phyloP scores from a whole-genome alignment of 2,113 vertebrate species.

The Sclerurus mexicanus region DNA sequence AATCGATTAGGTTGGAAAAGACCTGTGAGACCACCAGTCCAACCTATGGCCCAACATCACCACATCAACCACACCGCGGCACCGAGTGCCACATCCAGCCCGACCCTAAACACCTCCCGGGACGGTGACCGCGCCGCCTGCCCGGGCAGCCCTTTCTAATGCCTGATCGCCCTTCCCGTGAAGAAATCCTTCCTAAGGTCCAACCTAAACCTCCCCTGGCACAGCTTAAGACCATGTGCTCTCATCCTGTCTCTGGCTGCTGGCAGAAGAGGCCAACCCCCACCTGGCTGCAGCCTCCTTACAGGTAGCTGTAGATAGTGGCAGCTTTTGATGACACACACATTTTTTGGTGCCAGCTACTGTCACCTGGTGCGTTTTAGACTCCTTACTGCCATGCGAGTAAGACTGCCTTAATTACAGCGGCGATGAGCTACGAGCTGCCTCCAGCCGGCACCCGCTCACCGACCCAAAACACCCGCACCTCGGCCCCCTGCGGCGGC shows the following conservation, averaged over 20 bases:
- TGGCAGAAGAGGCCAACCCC: background rate
- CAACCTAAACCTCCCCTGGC: background rate
- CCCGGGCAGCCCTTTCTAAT: background rate
- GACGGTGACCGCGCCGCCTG: background rate
- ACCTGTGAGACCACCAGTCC: background rate
- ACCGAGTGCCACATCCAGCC: background rate
- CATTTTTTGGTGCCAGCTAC: background rate
- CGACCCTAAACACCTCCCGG: background rate
- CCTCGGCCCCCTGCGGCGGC: rapidly evolving
- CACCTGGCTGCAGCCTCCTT: background rate
- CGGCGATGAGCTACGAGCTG: rapidly evolving
- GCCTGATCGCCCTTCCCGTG: background rate
- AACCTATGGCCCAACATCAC: rapidly evolving
- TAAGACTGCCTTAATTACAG: background rate
- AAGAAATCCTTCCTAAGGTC: too few species aligned
- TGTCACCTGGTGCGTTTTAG: background rate
- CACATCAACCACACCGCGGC: background rate
- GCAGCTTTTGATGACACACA: background rate
- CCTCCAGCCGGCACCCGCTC: background rate
- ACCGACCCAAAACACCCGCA: rapidly evolving
- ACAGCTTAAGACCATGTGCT: too few species aligned
- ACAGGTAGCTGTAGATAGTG: rapidly evolving
- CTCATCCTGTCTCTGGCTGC: background rate
- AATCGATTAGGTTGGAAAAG: background rate
- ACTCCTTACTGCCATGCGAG: rapidly evolving